Evolutionary conservation across 2,113 vertebrate genomes (phyloP), one percentile per base, ranked within the genome.

Genomic region (Urocolius indicus): DNA sequence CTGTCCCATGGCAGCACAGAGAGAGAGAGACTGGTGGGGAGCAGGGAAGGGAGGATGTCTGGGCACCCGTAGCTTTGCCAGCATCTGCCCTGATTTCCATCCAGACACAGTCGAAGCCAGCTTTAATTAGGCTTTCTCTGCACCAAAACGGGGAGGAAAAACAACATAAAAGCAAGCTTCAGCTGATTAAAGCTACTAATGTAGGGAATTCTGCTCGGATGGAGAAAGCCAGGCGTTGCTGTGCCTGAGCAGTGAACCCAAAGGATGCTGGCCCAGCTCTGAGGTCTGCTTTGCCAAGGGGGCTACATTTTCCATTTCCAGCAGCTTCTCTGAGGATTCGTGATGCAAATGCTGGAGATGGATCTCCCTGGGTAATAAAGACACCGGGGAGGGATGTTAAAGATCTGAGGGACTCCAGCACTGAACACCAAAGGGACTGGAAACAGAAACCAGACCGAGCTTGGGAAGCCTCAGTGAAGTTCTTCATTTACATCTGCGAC

Each of bases 181-280:
- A 1, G 3, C 6, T 34, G 63, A 5, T 4, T 2, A 1, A 11
- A 32, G 15, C 18, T 62, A 15, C 32, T 22, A 2, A 11, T 5
- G 2, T 0, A 6, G 78, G 2, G 2, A 17, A 1, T 1, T 17
- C 32, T n/a, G 38, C 26, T 14, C 4, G 12, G 2, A 5, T 2
- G 59, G 52, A 6, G 76, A 46, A 3, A 6, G 0, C 29, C 0
- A 8, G 52, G 41, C 4, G 0, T 12, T 7, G 80, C 72, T 10
- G 46, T 20, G 73, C 67, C 67, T 4, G 14, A 38, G 7, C 62
- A 10, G 14, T 21, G 49, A 51, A 11, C 43, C 32, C 4, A 1
- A 16, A 5, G 41, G 82, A 32, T 15, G 18, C 63, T 80, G 92
- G 84, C 63, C 3, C 41, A 21, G 54, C 83, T 45, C 1, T 8